Evolutionary conservation across 64 coral and sea anemone species (phyloP).

Genomic region (Exaiptasia diaphana): DNA sequence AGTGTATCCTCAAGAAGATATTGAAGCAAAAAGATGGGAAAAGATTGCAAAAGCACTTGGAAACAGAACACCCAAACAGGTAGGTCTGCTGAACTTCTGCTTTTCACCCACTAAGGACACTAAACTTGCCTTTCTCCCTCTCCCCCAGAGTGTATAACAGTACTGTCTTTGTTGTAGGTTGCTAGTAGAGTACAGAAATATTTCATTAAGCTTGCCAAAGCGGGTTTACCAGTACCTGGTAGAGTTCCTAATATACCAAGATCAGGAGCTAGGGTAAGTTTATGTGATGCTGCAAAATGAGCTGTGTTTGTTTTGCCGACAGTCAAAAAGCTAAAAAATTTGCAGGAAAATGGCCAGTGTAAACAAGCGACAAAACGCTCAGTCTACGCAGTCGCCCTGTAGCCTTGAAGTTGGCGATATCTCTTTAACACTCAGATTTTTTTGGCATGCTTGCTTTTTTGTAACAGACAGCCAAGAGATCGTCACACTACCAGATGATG

Average conservation of each 20-base stretch:
- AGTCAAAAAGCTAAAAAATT: no score
- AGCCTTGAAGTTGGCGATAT: no score
- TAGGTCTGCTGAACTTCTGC: background rate
- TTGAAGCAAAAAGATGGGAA: conserved; percentile 94
- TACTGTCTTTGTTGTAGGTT: conserved; percentile 22
- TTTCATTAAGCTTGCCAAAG: conserved; percentile 93
- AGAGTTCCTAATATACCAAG: conserved; percentile 80
- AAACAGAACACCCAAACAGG: conserved; percentile 93
- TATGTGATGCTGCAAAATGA: background rate
- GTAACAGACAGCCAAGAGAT: conserved; percentile 35
- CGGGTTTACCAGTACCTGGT: conserved; percentile 88
- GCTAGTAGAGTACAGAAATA: conserved; percentile 97
- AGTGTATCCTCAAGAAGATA: conserved; percentile 87
- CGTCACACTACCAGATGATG: conserved; percentile 66
- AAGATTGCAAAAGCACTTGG: conserved; percentile 92
- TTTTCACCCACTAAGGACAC: no score
- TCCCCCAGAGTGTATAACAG: background rate
- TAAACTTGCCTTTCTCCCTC: background rate
- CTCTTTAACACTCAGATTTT: no score
- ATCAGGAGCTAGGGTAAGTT: conserved; percentile 59
- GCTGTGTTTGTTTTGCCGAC: no score
- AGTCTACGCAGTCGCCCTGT: no score
- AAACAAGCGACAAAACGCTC: no score
- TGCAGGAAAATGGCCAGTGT: no score
- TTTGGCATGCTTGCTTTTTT: no score